phyloP scores from a whole-genome alignment of 2,888 invertebrate genomes.

The Caenorhabditis drosophilae region DNA sequence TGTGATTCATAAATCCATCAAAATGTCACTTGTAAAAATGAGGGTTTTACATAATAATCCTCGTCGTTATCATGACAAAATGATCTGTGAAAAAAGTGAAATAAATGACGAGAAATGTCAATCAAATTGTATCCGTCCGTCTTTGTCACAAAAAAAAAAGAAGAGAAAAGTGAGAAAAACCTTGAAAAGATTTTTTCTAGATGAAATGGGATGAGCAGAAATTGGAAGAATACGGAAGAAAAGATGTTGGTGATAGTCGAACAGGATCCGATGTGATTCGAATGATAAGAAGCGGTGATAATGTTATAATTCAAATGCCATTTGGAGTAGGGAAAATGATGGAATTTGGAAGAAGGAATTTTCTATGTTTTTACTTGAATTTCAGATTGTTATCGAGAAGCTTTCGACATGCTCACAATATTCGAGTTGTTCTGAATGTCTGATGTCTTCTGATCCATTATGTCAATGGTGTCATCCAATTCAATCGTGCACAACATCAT shows the following conservation, averaged over 20 bases:
- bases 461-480: constrained; percentile 72
- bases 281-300: constrained; percentile 19
- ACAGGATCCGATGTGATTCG: constrained; percentile 24
- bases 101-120: too few species aligned
- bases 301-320: constrained; percentile 23
- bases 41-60: too few species aligned
- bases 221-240: constrained; percentile 40
- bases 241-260: constrained; percentile 29
- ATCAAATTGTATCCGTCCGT: not conserved
- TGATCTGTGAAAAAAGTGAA: too few species aligned
- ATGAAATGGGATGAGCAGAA: constrained; percentile 32
- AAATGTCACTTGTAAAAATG: too few species aligned
- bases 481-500: constrained; percentile 58
- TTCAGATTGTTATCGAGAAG: constrained; percentile 68
- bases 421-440: constrained; percentile 68
- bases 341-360: too few species aligned
- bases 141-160: not conserved
- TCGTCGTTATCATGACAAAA: too few species aligned
- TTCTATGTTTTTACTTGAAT: too few species aligned
- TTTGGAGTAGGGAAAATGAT: constrained; percentile 25
- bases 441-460: constrained; percentile 70
- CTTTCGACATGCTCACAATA: constrained; percentile 68
- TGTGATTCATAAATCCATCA: too few species aligned
- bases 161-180: too few species aligned
- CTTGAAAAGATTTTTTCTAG: constrained; percentile 18